Evolutionary conservation across 2,797 vertebrate species (phyloP).

Genomic region (Melanotaenia nigrans): DNA sequence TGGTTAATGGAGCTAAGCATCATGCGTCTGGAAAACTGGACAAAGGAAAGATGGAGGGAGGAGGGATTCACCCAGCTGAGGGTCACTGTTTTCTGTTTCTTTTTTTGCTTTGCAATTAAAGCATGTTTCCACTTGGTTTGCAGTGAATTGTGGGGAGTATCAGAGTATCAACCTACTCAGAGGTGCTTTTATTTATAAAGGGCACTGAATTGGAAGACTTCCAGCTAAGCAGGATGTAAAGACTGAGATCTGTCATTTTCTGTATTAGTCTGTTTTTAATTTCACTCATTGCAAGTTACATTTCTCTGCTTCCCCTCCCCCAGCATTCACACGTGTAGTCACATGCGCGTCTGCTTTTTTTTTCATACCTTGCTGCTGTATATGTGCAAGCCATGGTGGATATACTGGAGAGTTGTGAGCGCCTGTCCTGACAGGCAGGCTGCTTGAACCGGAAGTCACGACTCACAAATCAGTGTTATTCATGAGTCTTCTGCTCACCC

Average conservation of each 20-base stretch:
- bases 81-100: constrained; percentile 31
- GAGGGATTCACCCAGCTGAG: constrained; percentile 1
- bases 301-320: constrained; percentile 14
- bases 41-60: constrained; percentile 33
- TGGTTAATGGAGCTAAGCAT: constrained; percentile 57
- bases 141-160: constrained; percentile 18
- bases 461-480: constrained; percentile 69
- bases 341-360: constrained; percentile 20
- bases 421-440: constrained; percentile 47
- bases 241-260: not conserved
- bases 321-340: constrained; percentile 37
- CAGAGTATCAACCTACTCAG: constrained; percentile 18
- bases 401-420: constrained; percentile 28
- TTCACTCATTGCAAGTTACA: not conserved
- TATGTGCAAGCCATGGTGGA: constrained; percentile 25
- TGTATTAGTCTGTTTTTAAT: constrained; percentile 5
- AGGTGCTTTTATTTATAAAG: constrained; percentile 13
- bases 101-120: constrained; percentile 24
- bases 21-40: constrained; percentile 45
- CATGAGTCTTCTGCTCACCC: constrained; percentile 27
- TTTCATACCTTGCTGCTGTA: constrained; percentile 33
- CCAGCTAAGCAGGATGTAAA: constrained; percentile 14
- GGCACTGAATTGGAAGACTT: not conserved
- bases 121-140: constrained; percentile 30
- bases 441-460: constrained; percentile 77